A percentile compares a stretch with the other conserved stretches of the same genome.
These are phyloP conservation scores for Trogon surrucura DNA, from an alignment of 2,113 vertebrate species.

Conservation along the genomic window DNA sequence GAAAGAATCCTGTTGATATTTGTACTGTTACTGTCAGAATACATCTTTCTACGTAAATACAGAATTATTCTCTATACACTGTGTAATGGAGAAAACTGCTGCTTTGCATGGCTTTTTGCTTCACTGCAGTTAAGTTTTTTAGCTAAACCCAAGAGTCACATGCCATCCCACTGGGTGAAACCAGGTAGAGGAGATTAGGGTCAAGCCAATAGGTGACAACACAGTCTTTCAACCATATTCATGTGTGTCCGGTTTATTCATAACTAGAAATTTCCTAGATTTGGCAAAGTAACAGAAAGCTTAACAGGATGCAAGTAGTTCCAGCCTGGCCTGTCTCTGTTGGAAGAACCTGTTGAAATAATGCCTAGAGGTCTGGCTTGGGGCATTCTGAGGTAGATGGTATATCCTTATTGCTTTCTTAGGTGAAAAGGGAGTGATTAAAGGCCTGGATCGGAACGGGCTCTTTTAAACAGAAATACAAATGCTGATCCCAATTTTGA, in stretches of 20 bases:
- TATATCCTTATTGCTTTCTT: conserved; percentile 1
- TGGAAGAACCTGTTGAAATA: conserved; percentile 9
- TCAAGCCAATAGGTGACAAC: neutral
- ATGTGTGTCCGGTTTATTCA: neutral
- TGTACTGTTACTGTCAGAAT: neutral
- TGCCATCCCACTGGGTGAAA: neutral
- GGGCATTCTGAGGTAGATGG: neutral
- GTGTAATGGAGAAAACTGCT: neutral
- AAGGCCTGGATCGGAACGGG: neutral
- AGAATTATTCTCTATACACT: neutral
- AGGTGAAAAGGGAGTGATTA: conserved; percentile 9
- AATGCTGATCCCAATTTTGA: neutral
- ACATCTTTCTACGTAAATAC: neutral
- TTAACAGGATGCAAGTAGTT: neutral
- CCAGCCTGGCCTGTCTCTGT: neutral
- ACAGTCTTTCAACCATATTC: neutral
- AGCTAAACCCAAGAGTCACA: neutral
- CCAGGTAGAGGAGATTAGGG: neutral
- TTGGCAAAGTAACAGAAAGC: neutral
- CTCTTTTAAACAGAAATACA: neutral
- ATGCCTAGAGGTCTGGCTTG: neutral
- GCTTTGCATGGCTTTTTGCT: neutral
- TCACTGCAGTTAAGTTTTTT: neutral
- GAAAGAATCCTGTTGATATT: neutral
- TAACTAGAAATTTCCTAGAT: neutral